Base-by-base conservation (phyloP, 2,888 invertebrate species). In the Timema podura region DNA sequence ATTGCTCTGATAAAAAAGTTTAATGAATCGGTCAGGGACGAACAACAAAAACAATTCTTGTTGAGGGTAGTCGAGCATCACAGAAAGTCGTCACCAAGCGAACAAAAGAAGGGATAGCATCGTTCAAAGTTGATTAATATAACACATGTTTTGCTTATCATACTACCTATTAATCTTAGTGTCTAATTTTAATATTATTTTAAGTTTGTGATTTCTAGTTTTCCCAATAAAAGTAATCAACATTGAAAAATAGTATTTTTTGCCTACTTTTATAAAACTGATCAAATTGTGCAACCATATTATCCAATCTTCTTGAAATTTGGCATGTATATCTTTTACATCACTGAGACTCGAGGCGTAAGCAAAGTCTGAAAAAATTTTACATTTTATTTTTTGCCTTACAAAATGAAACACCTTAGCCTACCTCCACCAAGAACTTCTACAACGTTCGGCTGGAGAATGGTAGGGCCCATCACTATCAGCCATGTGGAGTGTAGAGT, bases 61-160 rank as follows among this genome's bases (percentile, higher is more conserved):
- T n/a, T n/a, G n/a, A n/a, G n/a, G n/a, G n/a, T n/a, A n/a, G 47
- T 47, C n/a, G 45, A 65, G 47, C 65, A 65, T 65, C 47, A 65
- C 47, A 68, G 68, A 68, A 59, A 64, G 61, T 68, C 69, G 8
- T 67, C 67, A 67, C 67, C 49, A 67, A 67, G 51, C 51, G 51
- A 51, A 67, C 67, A 67, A 67, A 67, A 51, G 44, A 67, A 67
- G 49, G 44, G 9, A 47, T 67, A 11, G 67, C 5, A 15, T 51
- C 16, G 8, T 1, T 49, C 2, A 67, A 67, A 67, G 51, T 67
- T 67, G 6, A 67, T 67, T 67, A 67, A 67, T 67, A n/a, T 10
- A 49, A 67, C 11, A 65, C 67, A 49, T 48, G 15, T 51, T 67
- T 67, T 48, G 67, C 16, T 30, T 48, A 49, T 51, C 49, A 16